Evolutionary conservation across 2,888 invertebrate genomes (phyloP).

Genomic region (Napeogenes inachia): DNA sequence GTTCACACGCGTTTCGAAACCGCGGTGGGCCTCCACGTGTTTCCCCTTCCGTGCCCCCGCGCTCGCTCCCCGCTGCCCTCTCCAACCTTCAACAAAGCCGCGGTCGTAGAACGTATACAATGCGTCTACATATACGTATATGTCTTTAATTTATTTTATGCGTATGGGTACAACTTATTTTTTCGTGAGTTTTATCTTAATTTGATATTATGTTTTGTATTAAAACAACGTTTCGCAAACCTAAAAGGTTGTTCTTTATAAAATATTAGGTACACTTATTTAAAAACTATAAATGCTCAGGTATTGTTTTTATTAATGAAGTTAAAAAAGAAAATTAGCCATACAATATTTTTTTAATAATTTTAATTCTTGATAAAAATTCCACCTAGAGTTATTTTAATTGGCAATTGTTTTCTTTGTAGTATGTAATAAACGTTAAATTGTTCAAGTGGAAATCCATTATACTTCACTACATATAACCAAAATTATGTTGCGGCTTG

Average conservation of each 20-base stretch:
- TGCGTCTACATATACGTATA: conserved; percentile 32
- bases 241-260: no score
- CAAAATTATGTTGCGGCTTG: conserved; percentile 15
- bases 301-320: no score
- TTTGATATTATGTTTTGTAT: conserved; percentile 1
- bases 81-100: conserved; percentile 62
- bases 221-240: not conserved
- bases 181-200: conserved; percentile 4
- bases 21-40: conserved; percentile 79
- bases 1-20: conserved; percentile 74
- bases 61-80: conserved; percentile 37
- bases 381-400: not conserved
- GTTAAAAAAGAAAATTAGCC: no score
- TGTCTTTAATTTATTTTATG: conserved; percentile 24
- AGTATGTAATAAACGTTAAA: not conserved
- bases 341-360: no score
- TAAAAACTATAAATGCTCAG: no score
- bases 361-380: not conserved
- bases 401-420: not conserved
- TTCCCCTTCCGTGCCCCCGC: conserved; percentile 43
- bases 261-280: no score
- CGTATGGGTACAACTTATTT: conserved; percentile 23
- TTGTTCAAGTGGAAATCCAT: conserved; percentile 2
- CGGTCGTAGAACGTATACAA: conserved; percentile 47
- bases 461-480: conserved; percentile 3